These are phyloP conservation scores for Gymnoscopelus braueri DNA, from an alignment of 2,797 vertebrate species.

Conservation along the genomic window DNA sequence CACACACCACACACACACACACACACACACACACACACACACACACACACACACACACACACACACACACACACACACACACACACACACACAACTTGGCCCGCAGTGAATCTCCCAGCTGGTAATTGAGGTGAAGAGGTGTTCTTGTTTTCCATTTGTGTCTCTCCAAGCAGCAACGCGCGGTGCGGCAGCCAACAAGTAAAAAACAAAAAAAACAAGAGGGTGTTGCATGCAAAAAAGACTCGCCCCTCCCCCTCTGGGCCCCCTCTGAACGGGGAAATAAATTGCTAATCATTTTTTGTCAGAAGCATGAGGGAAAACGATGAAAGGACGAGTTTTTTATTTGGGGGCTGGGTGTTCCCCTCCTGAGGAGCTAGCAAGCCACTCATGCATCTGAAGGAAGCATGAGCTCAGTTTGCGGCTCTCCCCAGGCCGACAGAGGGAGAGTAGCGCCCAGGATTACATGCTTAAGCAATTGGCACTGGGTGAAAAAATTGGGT, in stretches of 20 bases:
- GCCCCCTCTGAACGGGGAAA: background rate
- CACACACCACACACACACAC: too few relatives aligned
- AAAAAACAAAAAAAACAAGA: too few relatives aligned
- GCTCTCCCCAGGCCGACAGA: too few relatives aligned
- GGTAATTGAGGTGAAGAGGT: slow-evolving; percentile 25
- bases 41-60: too few relatives aligned
- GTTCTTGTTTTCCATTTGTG: slow-evolving; percentile 17
- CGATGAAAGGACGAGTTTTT: slow-evolving; percentile 35
- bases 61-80: too few relatives aligned
- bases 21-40: background rate
- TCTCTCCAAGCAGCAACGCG: slow-evolving; percentile 4
- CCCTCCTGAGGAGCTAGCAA: too few relatives aligned
- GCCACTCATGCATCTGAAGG: too few relatives aligned
- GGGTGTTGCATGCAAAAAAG: background rate
- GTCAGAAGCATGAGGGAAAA: slow-evolving; percentile 10
- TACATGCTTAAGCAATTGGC: too few relatives aligned
- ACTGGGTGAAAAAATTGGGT: too few relatives aligned
- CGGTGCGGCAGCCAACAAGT: background rate
- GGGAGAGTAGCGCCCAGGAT: too few relatives aligned
- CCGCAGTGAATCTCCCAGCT: slow-evolving; percentile 1
- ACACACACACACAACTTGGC: too few relatives aligned
- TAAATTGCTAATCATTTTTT: slow-evolving; percentile 36
- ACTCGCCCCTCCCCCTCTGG: background rate
- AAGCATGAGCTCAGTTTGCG: too few relatives aligned
- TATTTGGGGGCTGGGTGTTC: background rate